A percentile compares a stretch with the other conserved stretches of the same genome.
These are phyloP conservation scores for Phrynosoma blainvillii DNA, from an alignment of 2,113 vertebrate species.

Conservation along the genomic window DNA sequence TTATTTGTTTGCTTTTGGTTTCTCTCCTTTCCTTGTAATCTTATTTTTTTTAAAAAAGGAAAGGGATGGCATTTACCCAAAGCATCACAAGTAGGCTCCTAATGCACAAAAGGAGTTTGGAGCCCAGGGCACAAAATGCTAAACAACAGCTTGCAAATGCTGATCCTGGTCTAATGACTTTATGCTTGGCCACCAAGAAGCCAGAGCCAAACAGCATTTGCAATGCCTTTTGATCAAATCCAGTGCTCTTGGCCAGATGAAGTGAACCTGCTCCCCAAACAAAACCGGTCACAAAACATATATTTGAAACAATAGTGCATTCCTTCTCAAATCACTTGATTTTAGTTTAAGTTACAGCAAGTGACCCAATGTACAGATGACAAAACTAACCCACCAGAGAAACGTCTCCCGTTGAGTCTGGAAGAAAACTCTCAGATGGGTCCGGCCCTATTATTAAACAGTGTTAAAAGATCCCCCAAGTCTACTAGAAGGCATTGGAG, in stretches of 20 bases:
- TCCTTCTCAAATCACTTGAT: background rate
- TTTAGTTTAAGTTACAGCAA: background rate
- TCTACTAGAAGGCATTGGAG: too few species aligned
- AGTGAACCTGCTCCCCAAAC: background rate
- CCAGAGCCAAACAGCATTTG: background rate
- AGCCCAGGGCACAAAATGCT: constrained; percentile 2
- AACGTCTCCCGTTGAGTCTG: too few species aligned
- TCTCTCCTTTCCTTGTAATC: too few species aligned
- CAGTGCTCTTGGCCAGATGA: background rate
- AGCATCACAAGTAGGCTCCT: constrained; percentile 24
- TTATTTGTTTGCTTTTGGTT: too few species aligned
- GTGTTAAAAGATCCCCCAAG: too few species aligned
- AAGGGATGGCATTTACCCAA: background rate
- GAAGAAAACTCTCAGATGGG: too few species aligned
- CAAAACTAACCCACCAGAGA: too few species aligned
- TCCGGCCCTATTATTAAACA: too few species aligned
- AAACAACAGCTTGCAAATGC: constrained; percentile 9
- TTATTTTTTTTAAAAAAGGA: background rate
- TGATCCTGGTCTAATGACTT: background rate
- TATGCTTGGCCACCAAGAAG: background rate
- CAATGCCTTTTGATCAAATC: background rate
- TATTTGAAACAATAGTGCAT: background rate
- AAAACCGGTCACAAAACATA: background rate
- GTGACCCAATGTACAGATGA: background rate
- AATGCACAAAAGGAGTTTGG: background rate